Percentiles rank a stretch among this genome's conserved stretches.
Conservation (phyloP, 2,888 invertebrate species). For the Uloborus plumipes region DNA sequence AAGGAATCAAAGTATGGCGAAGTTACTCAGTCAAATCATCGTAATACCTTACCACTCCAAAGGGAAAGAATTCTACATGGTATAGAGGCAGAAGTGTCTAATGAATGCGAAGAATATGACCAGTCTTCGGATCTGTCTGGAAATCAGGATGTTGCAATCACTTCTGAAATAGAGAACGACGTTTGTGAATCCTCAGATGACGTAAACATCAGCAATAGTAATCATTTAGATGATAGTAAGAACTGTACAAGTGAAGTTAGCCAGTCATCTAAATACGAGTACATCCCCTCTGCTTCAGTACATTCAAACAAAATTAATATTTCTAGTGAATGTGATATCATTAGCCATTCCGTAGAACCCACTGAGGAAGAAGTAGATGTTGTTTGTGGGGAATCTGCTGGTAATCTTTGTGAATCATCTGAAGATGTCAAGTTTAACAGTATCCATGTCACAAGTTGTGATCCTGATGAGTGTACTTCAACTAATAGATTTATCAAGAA, state of each 20-base stretch:
- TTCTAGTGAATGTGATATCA: constrained; percentile 10
- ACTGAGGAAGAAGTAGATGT: constrained; percentile 4
- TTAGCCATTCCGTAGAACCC: background rate
- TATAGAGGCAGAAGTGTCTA: constrained; percentile 26
- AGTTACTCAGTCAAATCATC: no score
- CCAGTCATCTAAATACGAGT: constrained; percentile 32
- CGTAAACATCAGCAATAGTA: background rate
- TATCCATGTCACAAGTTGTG: background rate
- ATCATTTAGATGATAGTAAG: no score
- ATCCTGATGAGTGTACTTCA: constrained; percentile 32
- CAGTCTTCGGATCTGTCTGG: background rate
- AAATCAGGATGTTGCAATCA: background rate
- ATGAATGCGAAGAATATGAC: constrained; percentile 38
- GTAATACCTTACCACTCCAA: no score
- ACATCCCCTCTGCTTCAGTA: background rate
- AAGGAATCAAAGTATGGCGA: no score
- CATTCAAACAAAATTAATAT: background rate
- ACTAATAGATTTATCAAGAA: constrained; percentile 15
- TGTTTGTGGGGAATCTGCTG: background rate
- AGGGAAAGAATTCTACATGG: background rate
- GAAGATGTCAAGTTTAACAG: background rate
- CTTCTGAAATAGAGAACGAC: constrained; percentile 3
- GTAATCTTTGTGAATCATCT: constrained; percentile 37
- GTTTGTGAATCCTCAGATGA: constrained; percentile 52
- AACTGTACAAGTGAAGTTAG: constrained; percentile 7